Evolutionary conservation across 2,113 vertebrate species (phyloP).

Genomic region (Chroicocephalus ridibundus): DNA sequence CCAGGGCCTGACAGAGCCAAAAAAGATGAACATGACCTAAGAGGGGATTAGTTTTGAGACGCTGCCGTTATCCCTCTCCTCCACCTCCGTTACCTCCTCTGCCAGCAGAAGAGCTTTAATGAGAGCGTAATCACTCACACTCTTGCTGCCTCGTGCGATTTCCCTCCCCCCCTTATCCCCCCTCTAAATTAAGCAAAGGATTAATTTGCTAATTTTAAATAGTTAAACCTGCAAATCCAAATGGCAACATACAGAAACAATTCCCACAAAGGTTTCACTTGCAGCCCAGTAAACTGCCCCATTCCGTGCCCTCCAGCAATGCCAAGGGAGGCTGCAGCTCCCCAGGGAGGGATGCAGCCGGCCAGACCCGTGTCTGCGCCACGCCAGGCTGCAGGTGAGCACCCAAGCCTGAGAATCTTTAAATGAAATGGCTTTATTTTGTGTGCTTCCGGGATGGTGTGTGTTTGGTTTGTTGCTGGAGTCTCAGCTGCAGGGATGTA

Average conservation of each 20-base stretch:
- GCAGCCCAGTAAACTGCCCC: fast-evolving
- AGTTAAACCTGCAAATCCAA: neutral
- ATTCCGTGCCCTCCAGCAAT: neutral
- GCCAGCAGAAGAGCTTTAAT: neutral
- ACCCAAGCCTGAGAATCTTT: fast-evolving
- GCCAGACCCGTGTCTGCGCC: fast-evolving
- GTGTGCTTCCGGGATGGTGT: fast-evolving
- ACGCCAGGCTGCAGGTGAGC: neutral
- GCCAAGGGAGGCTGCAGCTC: neutral
- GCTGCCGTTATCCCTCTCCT: neutral
- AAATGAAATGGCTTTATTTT: fast-evolving
- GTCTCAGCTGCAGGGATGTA: neutral
- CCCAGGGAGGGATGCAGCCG: neutral
- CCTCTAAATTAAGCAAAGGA: neutral
- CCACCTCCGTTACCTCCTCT: neutral
- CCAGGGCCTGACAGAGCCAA: neutral
- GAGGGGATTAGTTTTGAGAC: neutral
- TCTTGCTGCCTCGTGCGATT: neutral
- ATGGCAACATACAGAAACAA: neutral
- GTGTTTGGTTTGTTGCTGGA: neutral
- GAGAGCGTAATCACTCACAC: neutral
- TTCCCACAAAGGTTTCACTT: neutral
- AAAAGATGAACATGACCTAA: neutral
- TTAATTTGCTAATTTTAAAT: slow-evolving; percentile 19
- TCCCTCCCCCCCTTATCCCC: neutral